Percentiles rank a stretch among this genome's conserved stretches.
phyloP scores from a whole-genome alignment of 2,113 vertebrate genomes.

The Myotis davidii region DNA sequence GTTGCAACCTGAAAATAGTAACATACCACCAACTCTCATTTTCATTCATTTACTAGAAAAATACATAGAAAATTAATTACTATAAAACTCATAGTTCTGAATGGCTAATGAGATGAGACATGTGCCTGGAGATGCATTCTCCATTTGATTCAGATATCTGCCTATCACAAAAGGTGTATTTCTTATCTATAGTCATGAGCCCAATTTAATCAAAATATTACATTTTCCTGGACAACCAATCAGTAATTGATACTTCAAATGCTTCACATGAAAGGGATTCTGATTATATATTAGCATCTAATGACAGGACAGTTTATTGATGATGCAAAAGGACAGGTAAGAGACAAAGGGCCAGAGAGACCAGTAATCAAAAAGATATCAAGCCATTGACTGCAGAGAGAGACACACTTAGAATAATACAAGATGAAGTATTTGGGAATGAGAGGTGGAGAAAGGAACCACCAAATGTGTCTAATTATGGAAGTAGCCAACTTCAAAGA shows the following conservation, averaged over 20 bases:
- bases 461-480: neutral
- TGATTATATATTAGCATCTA: neutral
- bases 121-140: neutral
- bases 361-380: neutral
- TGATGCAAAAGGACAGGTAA: neutral
- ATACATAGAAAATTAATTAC: slow-evolving; percentile 23
- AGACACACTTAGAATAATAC: neutral
- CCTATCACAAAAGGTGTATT: neutral
- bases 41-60: slow-evolving; percentile 37
- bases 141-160: neutral
- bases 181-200: neutral
- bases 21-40: slow-evolving; percentile 21
- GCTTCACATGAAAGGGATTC: neutral
- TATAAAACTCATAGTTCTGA: neutral
- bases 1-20: neutral
- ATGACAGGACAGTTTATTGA: neutral
- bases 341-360: neutral
- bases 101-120: neutral
- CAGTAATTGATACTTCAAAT: neutral
- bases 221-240: neutral
- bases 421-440: neutral
- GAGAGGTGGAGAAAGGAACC: neutral
- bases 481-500: neutral
- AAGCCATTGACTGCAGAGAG: neutral
- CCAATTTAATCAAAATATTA: slow-evolving; percentile 35